phyloP scores from a whole-genome alignment of 2,888 invertebrate species.

The Chaetoderma sp. region DNA sequence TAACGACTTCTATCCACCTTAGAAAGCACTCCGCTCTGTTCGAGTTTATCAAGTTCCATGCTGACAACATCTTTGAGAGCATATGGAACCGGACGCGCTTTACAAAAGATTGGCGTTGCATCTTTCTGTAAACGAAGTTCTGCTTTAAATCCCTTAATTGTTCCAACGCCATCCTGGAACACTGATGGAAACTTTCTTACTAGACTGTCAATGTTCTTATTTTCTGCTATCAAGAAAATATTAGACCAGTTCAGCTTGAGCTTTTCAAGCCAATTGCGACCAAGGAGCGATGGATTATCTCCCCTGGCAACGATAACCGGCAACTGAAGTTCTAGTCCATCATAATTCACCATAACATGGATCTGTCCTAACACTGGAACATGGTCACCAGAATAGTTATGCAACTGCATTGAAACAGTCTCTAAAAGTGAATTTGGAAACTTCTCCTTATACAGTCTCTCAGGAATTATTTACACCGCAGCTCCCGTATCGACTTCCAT shows the following conservation, averaged over 20 bases:
- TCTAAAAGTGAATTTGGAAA: too few relatives aligned
- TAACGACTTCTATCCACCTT: constrained; percentile 36
- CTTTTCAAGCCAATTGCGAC: constrained; percentile 20
- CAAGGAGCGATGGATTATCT: constrained; percentile 12
- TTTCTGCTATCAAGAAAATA: constrained; percentile 12
- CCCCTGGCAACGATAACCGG: neutral
- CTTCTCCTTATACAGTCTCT: neutral
- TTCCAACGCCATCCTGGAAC: neutral
- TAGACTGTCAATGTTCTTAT: too few relatives aligned
- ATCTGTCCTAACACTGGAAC: neutral
- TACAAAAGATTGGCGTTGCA: neutral
- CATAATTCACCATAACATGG: neutral
- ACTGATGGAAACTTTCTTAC: neutral
- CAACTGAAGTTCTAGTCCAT: neutral
- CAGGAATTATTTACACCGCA: neutral
- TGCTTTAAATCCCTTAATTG: neutral
- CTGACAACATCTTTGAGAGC: constrained; percentile 32
- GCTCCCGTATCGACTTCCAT: constrained; percentile 36
- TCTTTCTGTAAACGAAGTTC: neutral
- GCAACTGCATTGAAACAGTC: too few relatives aligned
- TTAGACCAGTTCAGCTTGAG: constrained; percentile 15
- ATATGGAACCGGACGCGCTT: neutral
- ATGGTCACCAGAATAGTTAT: neutral
- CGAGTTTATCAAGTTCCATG: constrained; percentile 15
- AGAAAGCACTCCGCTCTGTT: constrained; percentile 20